Conservation (phyloP, 2,888 invertebrate species). For the Argyresthia goedartella region DNA sequence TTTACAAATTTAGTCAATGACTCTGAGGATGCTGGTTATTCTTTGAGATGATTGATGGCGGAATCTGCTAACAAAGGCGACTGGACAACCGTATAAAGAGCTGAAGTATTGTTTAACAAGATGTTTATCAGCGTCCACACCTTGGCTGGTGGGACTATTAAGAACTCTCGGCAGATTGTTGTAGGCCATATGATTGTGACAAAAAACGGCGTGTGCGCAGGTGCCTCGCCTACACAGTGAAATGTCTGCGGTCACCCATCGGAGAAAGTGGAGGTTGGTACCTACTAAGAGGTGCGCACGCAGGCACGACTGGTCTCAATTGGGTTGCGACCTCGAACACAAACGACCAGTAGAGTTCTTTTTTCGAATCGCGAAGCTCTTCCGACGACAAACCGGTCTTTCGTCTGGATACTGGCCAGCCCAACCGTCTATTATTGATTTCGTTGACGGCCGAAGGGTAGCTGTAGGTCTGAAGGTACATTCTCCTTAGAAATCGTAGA, state of each 20-base stretch:
- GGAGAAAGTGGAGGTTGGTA: slow-evolving; percentile 59
- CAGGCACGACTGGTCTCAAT: slow-evolving; percentile 55
- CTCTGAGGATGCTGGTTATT: too few species aligned
- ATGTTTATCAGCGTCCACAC: too few species aligned
- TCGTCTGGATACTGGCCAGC: not conserved
- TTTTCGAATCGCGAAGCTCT: slow-evolving; percentile 26
- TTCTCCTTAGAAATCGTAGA: too few species aligned
- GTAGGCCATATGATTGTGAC: slow-evolving; percentile 6
- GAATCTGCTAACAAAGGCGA: too few species aligned
- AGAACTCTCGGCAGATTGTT: too few species aligned
- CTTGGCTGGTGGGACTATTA: too few species aligned
- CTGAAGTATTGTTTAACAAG: too few species aligned
- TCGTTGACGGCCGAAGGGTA: not conserved
- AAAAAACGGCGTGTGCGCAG: slow-evolving; percentile 17
- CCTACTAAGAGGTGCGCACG: slow-evolving; percentile 30
- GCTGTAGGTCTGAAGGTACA: too few species aligned
- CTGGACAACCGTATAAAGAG: too few species aligned
- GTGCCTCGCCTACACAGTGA: slow-evolving; percentile 37
- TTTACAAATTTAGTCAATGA: too few species aligned
- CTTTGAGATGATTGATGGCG: too few species aligned
- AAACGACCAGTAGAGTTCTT: slow-evolving; percentile 44
- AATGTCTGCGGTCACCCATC: slow-evolving; percentile 24
- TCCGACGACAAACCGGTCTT: slow-evolving; percentile 25
- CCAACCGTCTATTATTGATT: slow-evolving; percentile 1
- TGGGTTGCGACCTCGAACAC: slow-evolving; percentile 64